Percentiles rank a stretch among this genome's conserved stretches.
Conservation (phyloP, 2,113 vertebrate species). For the Lutjanus erythropterus region DNA sequence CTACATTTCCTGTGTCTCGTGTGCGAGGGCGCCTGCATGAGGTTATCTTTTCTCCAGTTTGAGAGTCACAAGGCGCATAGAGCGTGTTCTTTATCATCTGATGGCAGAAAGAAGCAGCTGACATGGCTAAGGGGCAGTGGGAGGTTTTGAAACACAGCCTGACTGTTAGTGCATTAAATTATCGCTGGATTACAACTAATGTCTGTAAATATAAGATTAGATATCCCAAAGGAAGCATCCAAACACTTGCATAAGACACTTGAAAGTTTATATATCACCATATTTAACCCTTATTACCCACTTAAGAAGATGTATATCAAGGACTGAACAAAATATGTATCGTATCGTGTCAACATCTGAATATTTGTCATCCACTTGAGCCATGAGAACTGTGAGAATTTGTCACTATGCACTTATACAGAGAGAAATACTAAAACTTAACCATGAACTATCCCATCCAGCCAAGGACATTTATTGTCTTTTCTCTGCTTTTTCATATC, state of each 20-base stretch:
- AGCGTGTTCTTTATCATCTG: conserved; percentile 50
- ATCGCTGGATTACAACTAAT: conserved; percentile 11
- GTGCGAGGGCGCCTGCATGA: conserved; percentile 28
- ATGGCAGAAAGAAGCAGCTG: conserved; percentile 61
- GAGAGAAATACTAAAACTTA: too few relatives aligned
- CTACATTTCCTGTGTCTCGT: conserved; percentile 68
- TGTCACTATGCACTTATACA: too few relatives aligned
- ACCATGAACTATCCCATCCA: too few relatives aligned
- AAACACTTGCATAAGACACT: too few relatives aligned
- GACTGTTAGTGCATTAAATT: conserved; percentile 31
- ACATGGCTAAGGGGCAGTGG: conserved; percentile 31
- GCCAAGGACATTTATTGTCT: too few relatives aligned
- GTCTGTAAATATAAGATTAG: conserved; percentile 32
- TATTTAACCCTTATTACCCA: neutral
- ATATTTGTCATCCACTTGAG: too few relatives aligned
- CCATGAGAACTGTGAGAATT: too few relatives aligned
- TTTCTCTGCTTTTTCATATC: too few relatives aligned
- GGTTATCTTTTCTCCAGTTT: conserved; percentile 62
- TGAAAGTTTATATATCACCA: neutral
- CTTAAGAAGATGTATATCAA: neutral
- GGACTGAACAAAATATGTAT: neutral
- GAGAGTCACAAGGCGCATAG: conserved; percentile 63
- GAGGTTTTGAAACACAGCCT: conserved; percentile 32
- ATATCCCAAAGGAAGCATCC: neutral
- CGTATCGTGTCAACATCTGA: too few relatives aligned